phyloP scores from a whole-genome alignment of 2,888 invertebrate species.

The Myathropa florea region DNA sequence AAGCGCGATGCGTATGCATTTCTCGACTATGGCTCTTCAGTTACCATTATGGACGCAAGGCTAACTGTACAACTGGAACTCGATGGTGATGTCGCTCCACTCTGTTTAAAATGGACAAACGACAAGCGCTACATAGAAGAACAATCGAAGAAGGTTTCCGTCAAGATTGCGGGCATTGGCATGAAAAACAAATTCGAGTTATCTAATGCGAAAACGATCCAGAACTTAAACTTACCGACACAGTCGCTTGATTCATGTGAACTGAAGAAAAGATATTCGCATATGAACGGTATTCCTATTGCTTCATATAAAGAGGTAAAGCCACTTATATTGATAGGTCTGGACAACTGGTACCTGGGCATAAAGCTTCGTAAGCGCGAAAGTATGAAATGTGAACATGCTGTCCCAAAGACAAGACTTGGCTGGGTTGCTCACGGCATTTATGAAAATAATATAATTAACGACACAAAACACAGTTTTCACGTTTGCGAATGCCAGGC shows the following conservation, averaged over 20 bases:
- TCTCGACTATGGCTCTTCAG: slow-evolving; percentile 66
- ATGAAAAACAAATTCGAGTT: neutral
- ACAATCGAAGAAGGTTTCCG: slow-evolving; percentile 37
- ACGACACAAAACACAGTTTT: neutral
- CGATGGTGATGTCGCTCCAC: slow-evolving; percentile 48
- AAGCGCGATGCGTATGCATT: slow-evolving; percentile 60
- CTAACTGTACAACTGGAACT: slow-evolving; percentile 27
- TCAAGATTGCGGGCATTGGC: slow-evolving; percentile 14
- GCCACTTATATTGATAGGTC: slow-evolving; percentile 12
- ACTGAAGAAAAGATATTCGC: neutral
- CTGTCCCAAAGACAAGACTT: slow-evolving; percentile 9
- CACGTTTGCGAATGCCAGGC: neutral
- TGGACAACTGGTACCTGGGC: slow-evolving; percentile 20
- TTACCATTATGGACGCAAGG: slow-evolving; percentile 64
- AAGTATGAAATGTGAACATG: neutral
- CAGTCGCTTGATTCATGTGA: slow-evolving; percentile 2
- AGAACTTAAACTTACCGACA: neutral
- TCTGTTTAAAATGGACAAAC: slow-evolving; percentile 61
- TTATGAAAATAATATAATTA: neutral
- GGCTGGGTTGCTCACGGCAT: slow-evolving; percentile 6
- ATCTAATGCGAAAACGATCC: neutral
- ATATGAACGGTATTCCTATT: slow-evolving; percentile 5
- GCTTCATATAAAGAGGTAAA: neutral
- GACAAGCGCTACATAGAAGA: slow-evolving; percentile 49
- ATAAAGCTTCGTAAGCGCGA: neutral